phyloP scores from a whole-genome alignment of 2,888 invertebrate genomes.

The Acanthopleura granulata region DNA sequence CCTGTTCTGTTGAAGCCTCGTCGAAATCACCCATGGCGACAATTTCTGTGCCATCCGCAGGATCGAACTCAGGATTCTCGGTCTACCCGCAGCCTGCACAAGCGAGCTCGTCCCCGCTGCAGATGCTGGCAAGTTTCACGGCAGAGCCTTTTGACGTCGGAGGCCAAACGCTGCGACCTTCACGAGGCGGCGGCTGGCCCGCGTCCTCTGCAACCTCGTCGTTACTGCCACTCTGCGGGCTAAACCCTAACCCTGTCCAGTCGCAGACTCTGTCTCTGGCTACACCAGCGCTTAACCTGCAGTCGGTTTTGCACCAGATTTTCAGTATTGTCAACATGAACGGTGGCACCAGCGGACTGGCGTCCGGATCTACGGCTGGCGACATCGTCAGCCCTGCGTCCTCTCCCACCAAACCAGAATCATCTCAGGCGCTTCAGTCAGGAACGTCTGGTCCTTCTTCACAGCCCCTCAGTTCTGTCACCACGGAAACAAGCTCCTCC shows the following conservation, averaged over 20 bases:
- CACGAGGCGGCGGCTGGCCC: background rate
- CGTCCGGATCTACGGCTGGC: background rate
- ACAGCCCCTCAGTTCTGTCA: background rate
- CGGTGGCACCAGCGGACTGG: background rate
- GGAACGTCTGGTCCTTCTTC: background rate
- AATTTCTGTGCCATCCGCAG: background rate
- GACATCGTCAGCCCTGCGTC: background rate
- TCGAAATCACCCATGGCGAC: background rate
- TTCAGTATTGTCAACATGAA: background rate
- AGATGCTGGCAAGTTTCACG: slow-evolving; percentile 5
- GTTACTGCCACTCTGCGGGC: background rate
- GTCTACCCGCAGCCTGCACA: background rate
- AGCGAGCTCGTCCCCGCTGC: background rate
- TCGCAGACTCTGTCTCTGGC: background rate
- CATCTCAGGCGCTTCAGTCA: background rate
- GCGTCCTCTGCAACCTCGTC: background rate
- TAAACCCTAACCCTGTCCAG: background rate
- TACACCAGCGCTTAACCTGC: background rate
- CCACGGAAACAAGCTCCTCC: background rate
- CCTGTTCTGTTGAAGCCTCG: too few relatives aligned
- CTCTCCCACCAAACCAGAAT: background rate
- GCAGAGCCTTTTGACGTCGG: background rate
- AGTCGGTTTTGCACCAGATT: background rate
- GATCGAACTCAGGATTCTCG: background rate
- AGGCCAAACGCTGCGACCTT: background rate